Conservation (phyloP, 2,797 vertebrate genomes). For the Sebastolobus alascanus region DNA sequence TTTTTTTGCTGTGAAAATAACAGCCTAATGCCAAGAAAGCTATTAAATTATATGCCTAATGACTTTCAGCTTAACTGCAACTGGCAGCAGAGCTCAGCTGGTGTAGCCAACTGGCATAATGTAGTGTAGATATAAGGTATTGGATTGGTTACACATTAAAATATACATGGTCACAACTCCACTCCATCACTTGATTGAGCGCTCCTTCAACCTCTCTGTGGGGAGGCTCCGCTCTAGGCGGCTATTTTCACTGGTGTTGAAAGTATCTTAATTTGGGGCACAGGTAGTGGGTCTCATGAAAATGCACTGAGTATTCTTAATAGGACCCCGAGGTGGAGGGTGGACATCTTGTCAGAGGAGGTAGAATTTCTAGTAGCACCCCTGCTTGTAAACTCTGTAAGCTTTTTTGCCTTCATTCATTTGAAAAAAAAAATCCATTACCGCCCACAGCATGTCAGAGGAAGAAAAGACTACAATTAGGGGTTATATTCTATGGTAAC, state of each 20-base stretch:
- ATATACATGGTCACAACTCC: constrained; percentile 49
- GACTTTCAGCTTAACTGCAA: constrained; percentile 1
- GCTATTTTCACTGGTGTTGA: constrained; percentile 47
- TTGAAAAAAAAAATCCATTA: constrained; percentile 51
- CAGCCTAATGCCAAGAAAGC: background rate
- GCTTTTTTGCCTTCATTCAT: constrained; percentile 41
- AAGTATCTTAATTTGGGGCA: constrained; percentile 65
- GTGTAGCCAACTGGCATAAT: constrained; percentile 10
- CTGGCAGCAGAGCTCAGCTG: constrained; percentile 37
- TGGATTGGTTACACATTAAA: constrained; percentile 37
- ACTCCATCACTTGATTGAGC: constrained; percentile 53
- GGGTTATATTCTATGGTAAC: constrained; percentile 14
- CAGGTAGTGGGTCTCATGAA: constrained; percentile 52
- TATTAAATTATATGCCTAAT: background rate
- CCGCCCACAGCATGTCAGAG: constrained; percentile 36
- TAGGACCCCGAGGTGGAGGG: constrained; percentile 54
- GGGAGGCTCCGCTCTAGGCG: constrained; percentile 42
- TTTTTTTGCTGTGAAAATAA: constrained; percentile 1
- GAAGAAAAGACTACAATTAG: constrained; percentile 12
- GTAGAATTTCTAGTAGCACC: constrained; percentile 43
- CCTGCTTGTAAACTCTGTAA: constrained; percentile 58
- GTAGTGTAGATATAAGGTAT: constrained; percentile 13
- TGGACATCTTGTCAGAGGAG: constrained; percentile 55
- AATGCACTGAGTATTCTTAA: constrained; percentile 58
- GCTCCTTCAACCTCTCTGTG: constrained; percentile 51